Evolutionary conservation across 2,888 invertebrate species (phyloP).

Genomic region (Gibbula magus): DNA sequence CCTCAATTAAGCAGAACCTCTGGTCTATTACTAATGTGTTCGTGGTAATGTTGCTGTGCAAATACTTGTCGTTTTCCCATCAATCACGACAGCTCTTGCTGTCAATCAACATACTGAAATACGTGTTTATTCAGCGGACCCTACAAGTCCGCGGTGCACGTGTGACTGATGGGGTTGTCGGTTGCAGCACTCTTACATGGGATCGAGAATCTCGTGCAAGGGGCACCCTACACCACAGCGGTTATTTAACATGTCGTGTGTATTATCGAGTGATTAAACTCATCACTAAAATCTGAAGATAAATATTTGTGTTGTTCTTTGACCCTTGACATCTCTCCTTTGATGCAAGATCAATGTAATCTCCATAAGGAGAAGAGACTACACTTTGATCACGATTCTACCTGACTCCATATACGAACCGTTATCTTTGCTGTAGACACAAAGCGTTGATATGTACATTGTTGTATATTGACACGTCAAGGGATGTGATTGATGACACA

Average conservation of each 20-base stretch:
- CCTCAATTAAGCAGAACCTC: background rate
- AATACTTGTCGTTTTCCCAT: slow-evolving; percentile 19
- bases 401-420: background rate
- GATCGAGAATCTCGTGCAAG: background rate
- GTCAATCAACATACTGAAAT: slow-evolving; percentile 12
- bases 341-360: background rate
- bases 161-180: no score
- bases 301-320: background rate
- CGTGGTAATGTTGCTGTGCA: slow-evolving; percentile 13
- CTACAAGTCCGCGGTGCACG: background rate
- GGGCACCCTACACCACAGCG: background rate
- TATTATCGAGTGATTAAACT: background rate
- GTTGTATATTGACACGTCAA: background rate
- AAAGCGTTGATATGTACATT: slow-evolving; percentile 1
- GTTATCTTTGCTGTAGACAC: background rate
- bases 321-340: background rate
- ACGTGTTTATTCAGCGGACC: slow-evolving; percentile 12
- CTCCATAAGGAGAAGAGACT: no score
- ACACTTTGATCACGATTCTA: no score
- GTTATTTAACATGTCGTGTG: background rate
- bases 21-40: background rate
- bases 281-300: background rate
- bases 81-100: background rate
- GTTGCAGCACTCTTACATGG: no score
- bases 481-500: no score